A percentile compares a stretch with the other conserved stretches of the same genome.
phyloP scores from a whole-genome alignment of 23 tunicate species.

The Oikopleura albicans region DNA sequence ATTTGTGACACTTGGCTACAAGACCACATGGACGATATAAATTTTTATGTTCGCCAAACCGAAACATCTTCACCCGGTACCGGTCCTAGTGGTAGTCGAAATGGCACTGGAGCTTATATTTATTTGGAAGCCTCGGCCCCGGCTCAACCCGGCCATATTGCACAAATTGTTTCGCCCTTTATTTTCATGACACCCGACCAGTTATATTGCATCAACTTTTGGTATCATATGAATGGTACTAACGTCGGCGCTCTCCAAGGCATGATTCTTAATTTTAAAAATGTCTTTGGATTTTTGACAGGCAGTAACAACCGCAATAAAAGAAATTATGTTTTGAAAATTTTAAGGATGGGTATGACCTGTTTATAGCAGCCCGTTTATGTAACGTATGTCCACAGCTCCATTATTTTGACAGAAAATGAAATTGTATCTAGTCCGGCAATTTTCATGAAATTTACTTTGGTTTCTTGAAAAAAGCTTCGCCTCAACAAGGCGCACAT shows the following conservation, averaged over 20 bases:
- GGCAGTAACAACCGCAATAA: no score
- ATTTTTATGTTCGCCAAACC: not conserved
- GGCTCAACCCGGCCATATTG: not conserved
- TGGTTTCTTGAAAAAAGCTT: no score
- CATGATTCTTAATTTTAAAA: no score
- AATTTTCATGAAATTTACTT: no score
- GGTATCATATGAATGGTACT: not conserved
- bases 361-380: no score
- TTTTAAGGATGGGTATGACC: no score
- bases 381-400: no score
- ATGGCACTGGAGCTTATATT: not conserved
- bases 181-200: not conserved
- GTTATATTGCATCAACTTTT: not conserved
- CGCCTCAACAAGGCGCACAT: no score
- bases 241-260: not conserved
- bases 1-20: not conserved
- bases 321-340: no score
- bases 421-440: no score
- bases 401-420: no score
- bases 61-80: not conserved
- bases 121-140: conserved; percentile 6
- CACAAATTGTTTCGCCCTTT: not conserved
- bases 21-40: not conserved
- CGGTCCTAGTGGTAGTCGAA: not conserved
- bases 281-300: no score